Percentiles rank a stretch among this genome's conserved stretches.
These are phyloP conservation scores for Halictus ligatus DNA, from an alignment of 2,888 invertebrate genomes.

Conservation along the genomic window DNA sequence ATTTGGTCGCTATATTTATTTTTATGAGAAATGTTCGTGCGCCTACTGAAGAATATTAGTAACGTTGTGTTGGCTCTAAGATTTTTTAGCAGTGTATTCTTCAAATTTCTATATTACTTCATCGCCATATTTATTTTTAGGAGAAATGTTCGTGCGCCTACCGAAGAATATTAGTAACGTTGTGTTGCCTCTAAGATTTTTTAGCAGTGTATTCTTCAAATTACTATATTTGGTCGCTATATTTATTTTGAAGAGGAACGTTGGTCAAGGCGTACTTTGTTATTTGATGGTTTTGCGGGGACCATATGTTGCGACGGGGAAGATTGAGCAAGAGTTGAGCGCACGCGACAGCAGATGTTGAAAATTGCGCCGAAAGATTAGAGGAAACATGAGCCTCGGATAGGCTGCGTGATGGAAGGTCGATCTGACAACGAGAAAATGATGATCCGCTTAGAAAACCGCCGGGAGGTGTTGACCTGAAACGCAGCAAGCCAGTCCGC, in stretches of 20 bases:
- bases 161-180: not conserved
- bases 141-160: too few relatives aligned
- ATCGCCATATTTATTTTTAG: too few relatives aligned
- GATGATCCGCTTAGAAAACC: constrained; percentile 52
- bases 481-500: constrained; percentile 47
- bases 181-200: not conserved
- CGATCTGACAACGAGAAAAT: constrained; percentile 56
- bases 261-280: not conserved
- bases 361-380: constrained; percentile 21
- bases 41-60: too few relatives aligned
- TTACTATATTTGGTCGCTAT: too few relatives aligned
- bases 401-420: not conserved
- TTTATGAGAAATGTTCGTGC: too few relatives aligned
- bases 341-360: constrained; percentile 17
- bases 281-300: not conserved
- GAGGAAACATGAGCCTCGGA: constrained; percentile 8
- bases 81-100: too few relatives aligned
- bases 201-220: too few relatives aligned
- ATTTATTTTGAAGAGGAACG: too few relatives aligned
- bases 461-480: constrained; percentile 59
- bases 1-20: too few relatives aligned
- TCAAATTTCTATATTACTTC: too few relatives aligned
- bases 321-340: not conserved
- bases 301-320: not conserved
- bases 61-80: too few relatives aligned